Conservation (phyloP, 1,140 invertebrate species). For the Cyphomyrmex costatus region DNA sequence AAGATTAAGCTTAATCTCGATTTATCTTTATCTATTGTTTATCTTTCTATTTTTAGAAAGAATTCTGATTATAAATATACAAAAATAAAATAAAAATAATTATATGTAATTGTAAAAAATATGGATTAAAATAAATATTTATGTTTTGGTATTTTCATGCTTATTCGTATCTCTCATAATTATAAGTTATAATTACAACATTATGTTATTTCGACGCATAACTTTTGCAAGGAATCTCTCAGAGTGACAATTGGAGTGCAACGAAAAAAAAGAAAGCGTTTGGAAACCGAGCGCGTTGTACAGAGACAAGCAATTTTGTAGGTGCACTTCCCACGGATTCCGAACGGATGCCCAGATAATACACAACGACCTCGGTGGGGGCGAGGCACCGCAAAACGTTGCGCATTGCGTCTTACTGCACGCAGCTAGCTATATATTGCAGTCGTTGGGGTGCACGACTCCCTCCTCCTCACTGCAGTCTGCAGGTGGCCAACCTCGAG, state of each 20-base stretch:
- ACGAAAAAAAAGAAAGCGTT: slow-evolving; percentile 13
- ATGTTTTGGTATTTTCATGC: background rate
- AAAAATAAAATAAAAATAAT: background rate
- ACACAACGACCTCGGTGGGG: slow-evolving; percentile 24
- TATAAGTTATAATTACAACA: background rate
- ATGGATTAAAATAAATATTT: background rate
- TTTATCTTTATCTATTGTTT: too few species aligned
- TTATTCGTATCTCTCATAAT: background rate
- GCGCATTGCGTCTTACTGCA: slow-evolving; percentile 85
- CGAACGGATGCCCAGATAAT: background rate
- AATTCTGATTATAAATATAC: background rate
- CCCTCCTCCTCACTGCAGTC: slow-evolving; percentile 75
- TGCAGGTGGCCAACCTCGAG: slow-evolving; percentile 82
- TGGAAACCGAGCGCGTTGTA: background rate
- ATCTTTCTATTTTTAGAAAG: too few species aligned
- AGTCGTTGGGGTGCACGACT: slow-evolving; percentile 56
- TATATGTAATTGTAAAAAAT: background rate
- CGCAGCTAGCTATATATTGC: slow-evolving; percentile 71
- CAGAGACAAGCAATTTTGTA: background rate
- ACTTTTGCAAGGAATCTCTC: background rate
- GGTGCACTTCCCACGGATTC: slow-evolving; percentile 3
- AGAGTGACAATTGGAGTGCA: background rate
- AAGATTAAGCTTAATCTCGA: too few species aligned
- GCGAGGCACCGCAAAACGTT: slow-evolving; percentile 82
- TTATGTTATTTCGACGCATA: background rate